A percentile compares a stretch with the other conserved stretches of the same genome.
Conservation (phyloP, 2,113 vertebrate genomes). For the Misgurnus anguillicaudatus region DNA sequence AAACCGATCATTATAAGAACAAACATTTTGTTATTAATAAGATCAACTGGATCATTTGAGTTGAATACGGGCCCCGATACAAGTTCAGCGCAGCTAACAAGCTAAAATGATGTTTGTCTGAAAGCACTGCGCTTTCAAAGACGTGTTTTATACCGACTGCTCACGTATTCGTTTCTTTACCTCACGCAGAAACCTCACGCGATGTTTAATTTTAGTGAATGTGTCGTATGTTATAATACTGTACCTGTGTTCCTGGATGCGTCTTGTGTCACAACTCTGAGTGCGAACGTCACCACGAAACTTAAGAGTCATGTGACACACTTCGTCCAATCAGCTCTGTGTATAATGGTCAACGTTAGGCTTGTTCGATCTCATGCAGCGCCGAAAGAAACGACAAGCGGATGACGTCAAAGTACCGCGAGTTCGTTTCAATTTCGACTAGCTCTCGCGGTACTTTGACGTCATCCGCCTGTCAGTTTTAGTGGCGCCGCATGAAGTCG, state of each 20-base stretch:
- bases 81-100: slow-evolving; percentile 26
- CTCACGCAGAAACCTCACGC: not conserved
- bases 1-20: not conserved
- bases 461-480: too few relatives aligned
- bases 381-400: too few relatives aligned
- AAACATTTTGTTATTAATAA: not conserved
- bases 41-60: not conserved
- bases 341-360: not conserved
- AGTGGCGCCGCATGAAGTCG: too few relatives aligned
- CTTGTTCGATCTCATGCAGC: too few relatives aligned
- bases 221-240: not conserved
- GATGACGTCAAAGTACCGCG: too few relatives aligned
- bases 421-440: too few relatives aligned
- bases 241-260: slow-evolving; percentile 47
- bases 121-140: not conserved
- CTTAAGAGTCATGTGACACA: slow-evolving; percentile 50
- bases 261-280: slow-evolving; percentile 22
- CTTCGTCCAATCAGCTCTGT: slow-evolving; percentile 40
- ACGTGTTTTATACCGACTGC: not conserved
- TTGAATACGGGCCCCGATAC: slow-evolving; percentile 10
- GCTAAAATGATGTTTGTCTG: slow-evolving; percentile 2
- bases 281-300: slow-evolving; percentile 45
- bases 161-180: not conserved
- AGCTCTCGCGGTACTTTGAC: too few relatives aligned
- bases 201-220: not conserved